Evolutionary conservation across 2,797 vertebrate genomes (phyloP).

Genomic region (Psittacula echo): DNA sequence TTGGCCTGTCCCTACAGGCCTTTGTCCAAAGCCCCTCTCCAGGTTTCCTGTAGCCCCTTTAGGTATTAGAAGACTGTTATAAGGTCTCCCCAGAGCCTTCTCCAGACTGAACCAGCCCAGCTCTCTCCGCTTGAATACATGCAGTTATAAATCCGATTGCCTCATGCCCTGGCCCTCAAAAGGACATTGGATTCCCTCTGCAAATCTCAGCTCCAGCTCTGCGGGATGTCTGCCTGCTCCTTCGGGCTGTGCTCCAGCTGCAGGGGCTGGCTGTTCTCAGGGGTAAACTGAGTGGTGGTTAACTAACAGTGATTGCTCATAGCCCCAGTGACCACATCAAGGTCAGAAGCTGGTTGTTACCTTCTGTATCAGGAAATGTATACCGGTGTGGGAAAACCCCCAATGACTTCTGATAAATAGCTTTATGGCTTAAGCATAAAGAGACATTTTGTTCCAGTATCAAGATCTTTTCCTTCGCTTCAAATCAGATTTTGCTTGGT

Average conservation of each 20-base stretch:
- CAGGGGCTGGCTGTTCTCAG: not conserved
- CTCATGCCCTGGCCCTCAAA: not conserved
- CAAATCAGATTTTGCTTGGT: constrained; percentile 2
- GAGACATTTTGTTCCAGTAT: not conserved
- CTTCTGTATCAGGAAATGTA: not conserved
- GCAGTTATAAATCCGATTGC: not conserved
- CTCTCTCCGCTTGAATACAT: not conserved
- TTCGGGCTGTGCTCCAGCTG: not conserved
- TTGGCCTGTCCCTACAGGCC: too few species aligned
- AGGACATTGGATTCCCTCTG: not conserved
- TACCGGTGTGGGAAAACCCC: not conserved
- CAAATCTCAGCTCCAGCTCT: not conserved
- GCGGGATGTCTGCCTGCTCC: rapidly evolving
- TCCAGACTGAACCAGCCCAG: not conserved
- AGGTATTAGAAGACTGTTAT: not conserved
- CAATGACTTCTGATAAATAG: not conserved
- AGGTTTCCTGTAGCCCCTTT: too few species aligned
- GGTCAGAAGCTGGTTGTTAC: not conserved
- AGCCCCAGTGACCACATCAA: not conserved
- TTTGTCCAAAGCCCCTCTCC: too few species aligned
- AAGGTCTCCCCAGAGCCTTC: not conserved
- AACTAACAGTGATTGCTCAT: too few species aligned
- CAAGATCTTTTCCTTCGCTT: not conserved
- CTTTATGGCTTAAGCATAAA: not conserved
- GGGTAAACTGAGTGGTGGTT: not conserved